Conservation (phyloP, 1,140 invertebrate genomes). For the Cylas formicarius region DNA sequence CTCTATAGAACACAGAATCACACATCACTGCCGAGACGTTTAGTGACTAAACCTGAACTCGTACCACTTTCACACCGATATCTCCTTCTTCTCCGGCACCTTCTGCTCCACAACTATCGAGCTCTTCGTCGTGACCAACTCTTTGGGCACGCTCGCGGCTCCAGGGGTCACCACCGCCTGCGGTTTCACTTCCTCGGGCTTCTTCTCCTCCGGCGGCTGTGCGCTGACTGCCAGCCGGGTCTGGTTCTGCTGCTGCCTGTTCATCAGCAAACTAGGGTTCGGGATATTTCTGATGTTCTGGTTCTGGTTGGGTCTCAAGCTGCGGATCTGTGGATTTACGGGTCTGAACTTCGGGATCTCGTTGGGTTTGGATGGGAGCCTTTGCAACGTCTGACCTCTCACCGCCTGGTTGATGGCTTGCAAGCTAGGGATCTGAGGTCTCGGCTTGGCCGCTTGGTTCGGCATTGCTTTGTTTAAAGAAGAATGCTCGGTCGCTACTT, state of each 20-base stretch:
- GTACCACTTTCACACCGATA: constrained; percentile 16
- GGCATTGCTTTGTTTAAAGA: constrained; percentile 26
- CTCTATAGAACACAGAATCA: neutral
- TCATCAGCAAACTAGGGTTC: constrained; percentile 38
- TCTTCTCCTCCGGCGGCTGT: constrained; percentile 6
- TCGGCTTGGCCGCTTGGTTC: constrained; percentile 18
- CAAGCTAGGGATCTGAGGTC: constrained; percentile 32
- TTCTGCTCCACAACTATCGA: constrained; percentile 16
- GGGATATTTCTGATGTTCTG: constrained; percentile 39
- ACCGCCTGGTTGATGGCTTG: constrained; percentile 28
- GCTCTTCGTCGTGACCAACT: constrained; percentile 9
- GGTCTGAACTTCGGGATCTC: constrained; percentile 38
- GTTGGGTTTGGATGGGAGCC: constrained; percentile 35
- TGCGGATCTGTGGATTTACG: constrained; percentile 32
- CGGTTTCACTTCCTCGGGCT: constrained; percentile 14
- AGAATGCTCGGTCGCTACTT: constrained; percentile 35
- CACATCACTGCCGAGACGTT: neutral
- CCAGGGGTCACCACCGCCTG: constrained; percentile 7
- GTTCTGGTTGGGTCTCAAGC: constrained; percentile 34
- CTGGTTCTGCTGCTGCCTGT: constrained; percentile 33
- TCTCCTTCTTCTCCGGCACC: constrained; percentile 22
- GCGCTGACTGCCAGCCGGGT: constrained; percentile 26
- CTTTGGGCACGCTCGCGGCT: constrained; percentile 10
- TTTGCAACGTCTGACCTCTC: constrained; percentile 24
- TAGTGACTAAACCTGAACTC: neutral